These are phyloP conservation scores for Athripsodes cinereus DNA, from an alignment of 2,888 invertebrate genomes.

Conservation along the genomic window DNA sequence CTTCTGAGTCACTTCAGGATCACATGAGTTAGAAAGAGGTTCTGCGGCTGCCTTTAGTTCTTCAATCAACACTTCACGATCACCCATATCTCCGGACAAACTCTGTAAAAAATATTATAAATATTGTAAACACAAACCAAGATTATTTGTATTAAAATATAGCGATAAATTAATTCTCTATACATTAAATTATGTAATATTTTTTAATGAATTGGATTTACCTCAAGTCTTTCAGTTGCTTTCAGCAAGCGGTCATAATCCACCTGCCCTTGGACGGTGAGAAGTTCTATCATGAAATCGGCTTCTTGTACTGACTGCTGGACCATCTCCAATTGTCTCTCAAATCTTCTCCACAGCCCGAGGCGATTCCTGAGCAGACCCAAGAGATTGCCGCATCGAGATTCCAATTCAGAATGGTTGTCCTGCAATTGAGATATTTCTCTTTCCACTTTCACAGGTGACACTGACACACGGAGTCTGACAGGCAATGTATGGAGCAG, in stretches of 20 bases:
- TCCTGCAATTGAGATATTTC: constrained; percentile 72
- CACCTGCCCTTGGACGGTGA: constrained; percentile 77
- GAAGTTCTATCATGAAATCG: constrained; percentile 80
- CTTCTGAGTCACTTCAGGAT: constrained; percentile 64
- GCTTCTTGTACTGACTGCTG: constrained; percentile 79
- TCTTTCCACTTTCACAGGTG: constrained; percentile 68
- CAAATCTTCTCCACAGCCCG: constrained; percentile 71
- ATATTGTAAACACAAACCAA: neutral
- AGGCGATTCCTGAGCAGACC: constrained; percentile 59
- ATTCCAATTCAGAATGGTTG: constrained; percentile 65
- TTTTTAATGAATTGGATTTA: too few species aligned
- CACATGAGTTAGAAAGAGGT: constrained; percentile 63
- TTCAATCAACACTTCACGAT: constrained; percentile 66
- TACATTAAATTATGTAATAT: neutral
- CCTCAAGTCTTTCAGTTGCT: constrained; percentile 80
- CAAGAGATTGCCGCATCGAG: constrained; percentile 62
- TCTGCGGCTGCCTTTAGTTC: constrained; percentile 66
- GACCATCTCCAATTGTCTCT: constrained; percentile 69
- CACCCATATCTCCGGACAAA: constrained; percentile 68
- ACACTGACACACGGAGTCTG: constrained; percentile 67
- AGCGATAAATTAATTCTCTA: too few species aligned
- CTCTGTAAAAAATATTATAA: constrained; percentile 47
- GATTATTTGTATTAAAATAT: neutral
- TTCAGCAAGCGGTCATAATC: constrained; percentile 77
- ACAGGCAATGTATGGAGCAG: constrained; percentile 72